Base-by-base conservation (phyloP, 2,888 invertebrate genomes). In the Mimas tiliae region DNA sequence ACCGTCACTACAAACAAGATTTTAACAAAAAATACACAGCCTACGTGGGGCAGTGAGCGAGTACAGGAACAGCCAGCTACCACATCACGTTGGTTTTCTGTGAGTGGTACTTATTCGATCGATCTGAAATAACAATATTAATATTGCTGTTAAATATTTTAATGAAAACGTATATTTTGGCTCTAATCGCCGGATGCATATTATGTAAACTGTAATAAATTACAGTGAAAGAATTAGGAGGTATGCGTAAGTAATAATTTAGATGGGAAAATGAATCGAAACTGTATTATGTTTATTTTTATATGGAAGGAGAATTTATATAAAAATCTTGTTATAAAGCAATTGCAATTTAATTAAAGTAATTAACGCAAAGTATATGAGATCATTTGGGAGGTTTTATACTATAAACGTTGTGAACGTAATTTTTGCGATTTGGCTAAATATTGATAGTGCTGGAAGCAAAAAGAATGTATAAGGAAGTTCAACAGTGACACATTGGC, bases 261-360 rank as follows among this genome's bases (percentile, higher is more conserved):
- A 16, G 11, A 16, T 16, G 9, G 8, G 3, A 38, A 58, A 16
- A 11, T 16, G 48, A 48, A 58, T 58, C 38, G 11, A 38, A 58
- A 58, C 21, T 52, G n/a, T 53, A 53, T 33, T 53, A 11, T 58
- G 55, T 58, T 38, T 58, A 38, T 58, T 58, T 16, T 34, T 55
- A 9, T 8, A 8, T 16, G 0, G 38, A 16, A 33, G 53, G 33
- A 38, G 34, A 55, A 9, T 38, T 55, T 55, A 38, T 16, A 38
- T 34, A 38, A n/a, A 8, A 34, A n/a, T 34, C n/a, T 34, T 55
- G 55, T 38, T 34, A 9, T n/a, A 33, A 16, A 27, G 34, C 34
- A 38, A 38, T 16, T 58, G 38, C 6, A 16, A 50, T 16, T 16
- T 19, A 1, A 50, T 11, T 19, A 9, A 19, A 8, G 8, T 50